These are phyloP conservation scores for Rhincodon typus DNA, from an alignment of 2,797 vertebrate species.

Conservation along the genomic window DNA sequence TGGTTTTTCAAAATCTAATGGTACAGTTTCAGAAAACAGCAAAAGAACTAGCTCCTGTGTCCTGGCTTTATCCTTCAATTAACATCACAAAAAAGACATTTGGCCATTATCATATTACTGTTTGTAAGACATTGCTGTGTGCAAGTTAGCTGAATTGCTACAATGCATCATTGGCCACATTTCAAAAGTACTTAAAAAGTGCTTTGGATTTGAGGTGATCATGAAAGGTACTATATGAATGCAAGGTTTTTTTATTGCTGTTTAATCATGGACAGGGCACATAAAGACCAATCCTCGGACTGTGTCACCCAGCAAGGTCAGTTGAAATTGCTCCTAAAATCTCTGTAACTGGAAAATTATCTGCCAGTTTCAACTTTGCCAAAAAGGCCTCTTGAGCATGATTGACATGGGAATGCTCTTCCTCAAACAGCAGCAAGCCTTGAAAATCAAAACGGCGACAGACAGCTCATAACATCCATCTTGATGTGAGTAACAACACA, in stretches of 20 bases:
- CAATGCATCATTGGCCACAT: background rate
- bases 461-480: background rate
- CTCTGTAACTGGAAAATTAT: background rate
- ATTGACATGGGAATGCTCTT: background rate
- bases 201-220: background rate
- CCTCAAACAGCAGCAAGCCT: background rate
- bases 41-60: background rate
- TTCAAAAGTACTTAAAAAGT: background rate
- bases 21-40: background rate
- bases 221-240: background rate
- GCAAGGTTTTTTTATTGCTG: background rate
- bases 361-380: background rate
- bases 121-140: background rate
- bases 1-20: background rate
- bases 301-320: too few relatives aligned
- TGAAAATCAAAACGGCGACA: background rate
- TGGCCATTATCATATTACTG: background rate
- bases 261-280: background rate
- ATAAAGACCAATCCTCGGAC: background rate
- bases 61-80: background rate
- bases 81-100: background rate
- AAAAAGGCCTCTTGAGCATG: background rate
- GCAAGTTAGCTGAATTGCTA: background rate
- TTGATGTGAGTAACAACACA: background rate
- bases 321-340: background rate